Conservation (phyloP, 2,113 vertebrate species). For the Ploceus nigricollis region DNA sequence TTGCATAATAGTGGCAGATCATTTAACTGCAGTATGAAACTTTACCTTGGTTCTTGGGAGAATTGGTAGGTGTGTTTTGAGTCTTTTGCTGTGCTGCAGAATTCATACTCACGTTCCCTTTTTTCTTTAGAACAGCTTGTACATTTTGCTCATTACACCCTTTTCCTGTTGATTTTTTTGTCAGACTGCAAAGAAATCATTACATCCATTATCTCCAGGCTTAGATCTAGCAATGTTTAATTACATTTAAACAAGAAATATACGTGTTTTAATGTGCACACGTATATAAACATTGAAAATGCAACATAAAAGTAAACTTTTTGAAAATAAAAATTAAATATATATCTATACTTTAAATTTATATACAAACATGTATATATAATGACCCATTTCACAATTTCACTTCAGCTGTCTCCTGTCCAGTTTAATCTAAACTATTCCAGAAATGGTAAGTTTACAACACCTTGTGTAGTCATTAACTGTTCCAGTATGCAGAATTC, state of each 20-base stretch:
- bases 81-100: slow-evolving; percentile 72
- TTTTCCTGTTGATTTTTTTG: slow-evolving; percentile 75
- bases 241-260: not conserved
- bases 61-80: slow-evolving; percentile 67
- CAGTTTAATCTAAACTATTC: not conserved
- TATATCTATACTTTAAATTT: not conserved
- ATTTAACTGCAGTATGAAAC: not conserved
- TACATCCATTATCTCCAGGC: slow-evolving; percentile 15
- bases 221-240: not conserved
- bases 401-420: not conserved
- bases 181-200: slow-evolving; percentile 69
- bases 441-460: not conserved
- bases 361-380: not conserved
- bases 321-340: not conserved
- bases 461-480: not conserved
- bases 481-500: not conserved
- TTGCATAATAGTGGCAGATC: not conserved
- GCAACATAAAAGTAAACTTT: not conserved
- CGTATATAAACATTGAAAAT: not conserved
- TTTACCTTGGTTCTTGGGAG: slow-evolving; percentile 82
- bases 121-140: slow-evolving; percentile 73
- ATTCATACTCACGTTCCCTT: slow-evolving; percentile 52
- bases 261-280: not conserved
- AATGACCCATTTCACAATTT: not conserved
- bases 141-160: slow-evolving; percentile 71